Percentiles rank a stretch among this genome's conserved stretches.
These are phyloP conservation scores for Elegia similella DNA, from an alignment of 2,888 invertebrate species.

Conservation along the genomic window DNA sequence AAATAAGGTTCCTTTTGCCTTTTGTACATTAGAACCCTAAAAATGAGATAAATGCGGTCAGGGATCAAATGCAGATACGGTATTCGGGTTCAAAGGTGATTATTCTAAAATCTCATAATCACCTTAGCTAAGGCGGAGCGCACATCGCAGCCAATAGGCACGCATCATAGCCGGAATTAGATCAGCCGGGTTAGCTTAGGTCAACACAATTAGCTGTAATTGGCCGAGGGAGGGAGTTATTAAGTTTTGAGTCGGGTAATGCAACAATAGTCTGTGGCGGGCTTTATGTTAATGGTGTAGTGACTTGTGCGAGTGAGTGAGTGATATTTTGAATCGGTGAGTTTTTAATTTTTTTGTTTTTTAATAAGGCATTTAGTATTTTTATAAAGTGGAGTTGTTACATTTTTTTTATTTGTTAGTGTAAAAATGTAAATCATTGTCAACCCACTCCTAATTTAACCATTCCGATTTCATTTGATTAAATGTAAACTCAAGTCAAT, in stretches of 20 bases:
- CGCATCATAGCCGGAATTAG: conserved; percentile 70
- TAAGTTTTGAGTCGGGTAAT: conserved; percentile 45
- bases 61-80: too few relatives aligned
- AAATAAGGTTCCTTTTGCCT: too few relatives aligned
- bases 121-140: conserved; percentile 1
- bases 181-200: conserved; percentile 72
- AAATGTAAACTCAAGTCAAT: too few relatives aligned
- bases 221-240: conserved; percentile 59
- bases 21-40: too few relatives aligned
- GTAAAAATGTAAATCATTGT: too few relatives aligned
- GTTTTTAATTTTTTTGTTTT: neutral
- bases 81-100: neutral
- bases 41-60: too few relatives aligned
- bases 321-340: conserved; percentile 17
- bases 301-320: conserved; percentile 16
- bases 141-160: conserved; percentile 37
- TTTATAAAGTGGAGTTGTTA: too few relatives aligned
- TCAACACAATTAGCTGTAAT: conserved; percentile 77
- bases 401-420: too few relatives aligned
- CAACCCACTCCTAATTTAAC: too few relatives aligned
- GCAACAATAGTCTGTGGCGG: conserved; percentile 33
- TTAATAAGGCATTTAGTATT: neutral
- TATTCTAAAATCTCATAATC: neutral
- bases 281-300: conserved; percentile 29
- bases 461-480: too few relatives aligned